A percentile compares a stretch with the other conserved stretches of the same genome.
Evolutionary conservation across 2,888 invertebrate species (phyloP).

Genomic region (Pocota personata): DNA sequence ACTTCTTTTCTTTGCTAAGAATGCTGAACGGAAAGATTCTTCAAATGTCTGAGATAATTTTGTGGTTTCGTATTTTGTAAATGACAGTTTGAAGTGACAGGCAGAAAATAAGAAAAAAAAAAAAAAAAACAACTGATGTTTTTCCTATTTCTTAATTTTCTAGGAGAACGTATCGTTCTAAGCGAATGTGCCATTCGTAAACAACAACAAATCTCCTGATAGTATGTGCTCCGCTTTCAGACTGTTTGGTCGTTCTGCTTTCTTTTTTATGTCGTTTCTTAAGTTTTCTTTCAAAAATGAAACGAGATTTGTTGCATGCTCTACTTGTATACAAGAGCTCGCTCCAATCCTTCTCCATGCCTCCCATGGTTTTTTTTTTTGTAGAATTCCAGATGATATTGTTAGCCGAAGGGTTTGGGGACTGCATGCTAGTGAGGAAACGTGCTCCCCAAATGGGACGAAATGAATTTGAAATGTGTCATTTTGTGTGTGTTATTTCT

Average conservation of each 20-base stretch:
- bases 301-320: conserved; percentile 68
- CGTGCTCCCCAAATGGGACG: conserved; percentile 43
- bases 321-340: conserved; percentile 27
- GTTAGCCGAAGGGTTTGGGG: conserved; percentile 56
- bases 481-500: conserved; percentile 46
- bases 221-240: conserved; percentile 40
- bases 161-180: conserved; percentile 45
- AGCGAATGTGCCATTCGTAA: conserved; percentile 54
- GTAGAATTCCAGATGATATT: conserved; percentile 32
- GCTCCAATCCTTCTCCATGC: conserved; percentile 37
- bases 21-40: conserved; percentile 59
- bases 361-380: conserved; percentile 26
- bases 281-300: conserved; percentile 65
- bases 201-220: conserved; percentile 57
- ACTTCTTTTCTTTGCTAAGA: conserved; percentile 26
- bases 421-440: conserved; percentile 31
- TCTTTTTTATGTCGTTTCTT: conserved; percentile 41
- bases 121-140: conserved; percentile 6
- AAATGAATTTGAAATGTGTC: conserved; percentile 68
- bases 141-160: conserved; percentile 56
- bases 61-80: conserved; percentile 65
- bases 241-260: conserved; percentile 56
- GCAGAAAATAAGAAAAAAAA: conserved; percentile 24
- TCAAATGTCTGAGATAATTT: conserved; percentile 59
- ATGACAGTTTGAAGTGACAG: conserved; percentile 68